Conservation (phyloP, 2,888 invertebrate species). For the Acrobasis suavella region DNA sequence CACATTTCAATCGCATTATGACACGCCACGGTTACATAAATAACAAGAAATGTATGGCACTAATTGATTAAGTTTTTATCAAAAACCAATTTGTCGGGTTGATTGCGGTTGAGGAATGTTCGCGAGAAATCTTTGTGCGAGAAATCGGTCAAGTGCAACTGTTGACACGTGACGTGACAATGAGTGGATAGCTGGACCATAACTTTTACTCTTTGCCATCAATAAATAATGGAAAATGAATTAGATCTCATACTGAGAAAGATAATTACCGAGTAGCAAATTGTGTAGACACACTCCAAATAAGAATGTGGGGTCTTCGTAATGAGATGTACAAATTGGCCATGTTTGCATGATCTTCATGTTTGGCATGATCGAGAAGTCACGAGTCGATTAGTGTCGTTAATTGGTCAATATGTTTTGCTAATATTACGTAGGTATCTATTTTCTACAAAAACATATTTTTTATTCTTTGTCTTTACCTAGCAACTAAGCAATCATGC, state of each 20-base stretch:
- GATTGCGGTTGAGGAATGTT: not conserved
- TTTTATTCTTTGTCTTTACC: too few species aligned
- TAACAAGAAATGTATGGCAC: not conserved
- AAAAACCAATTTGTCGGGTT: not conserved
- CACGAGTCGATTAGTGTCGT: not conserved
- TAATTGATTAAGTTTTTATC: not conserved
- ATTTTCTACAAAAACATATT: too few species aligned
- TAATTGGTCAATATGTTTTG: constrained; percentile 1
- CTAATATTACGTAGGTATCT: not conserved
- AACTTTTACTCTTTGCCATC: too few species aligned
- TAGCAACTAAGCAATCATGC: too few species aligned
- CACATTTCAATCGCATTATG: constrained; percentile 1
- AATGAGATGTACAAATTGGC: not conserved
- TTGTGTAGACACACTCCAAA: not conserved
- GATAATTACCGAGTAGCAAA: not conserved
- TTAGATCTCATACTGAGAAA: not conserved
- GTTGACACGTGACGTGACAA: not conserved
- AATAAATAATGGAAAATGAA: not conserved
- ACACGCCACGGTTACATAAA: not conserved
- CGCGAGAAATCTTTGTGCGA: not conserved
- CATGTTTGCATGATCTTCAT: not conserved
- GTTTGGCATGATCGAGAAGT: not conserved
- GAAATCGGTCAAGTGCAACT: not conserved
- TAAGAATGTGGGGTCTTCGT: not conserved
- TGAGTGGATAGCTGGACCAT: too few species aligned